Percentiles rank a stretch among this genome's conserved stretches.
Conservation (phyloP, 2,113 vertebrate species). For the Aegypius monachus region DNA sequence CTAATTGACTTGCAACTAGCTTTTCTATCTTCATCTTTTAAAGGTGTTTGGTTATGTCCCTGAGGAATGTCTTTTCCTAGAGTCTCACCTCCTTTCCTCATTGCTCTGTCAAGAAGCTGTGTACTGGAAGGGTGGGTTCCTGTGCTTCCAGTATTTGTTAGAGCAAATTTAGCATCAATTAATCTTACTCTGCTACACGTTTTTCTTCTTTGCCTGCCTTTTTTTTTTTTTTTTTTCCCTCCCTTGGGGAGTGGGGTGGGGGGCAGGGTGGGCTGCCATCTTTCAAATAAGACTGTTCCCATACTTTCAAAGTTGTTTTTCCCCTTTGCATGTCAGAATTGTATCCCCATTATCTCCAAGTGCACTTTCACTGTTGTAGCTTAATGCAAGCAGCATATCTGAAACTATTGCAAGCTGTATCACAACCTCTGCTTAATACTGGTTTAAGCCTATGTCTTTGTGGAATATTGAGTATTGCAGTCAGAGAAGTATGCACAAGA, state of each 20-base stretch:
- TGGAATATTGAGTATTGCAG: background rate
- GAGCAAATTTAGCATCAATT: background rate
- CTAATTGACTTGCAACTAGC: background rate
- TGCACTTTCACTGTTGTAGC: background rate
- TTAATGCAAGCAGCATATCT: background rate
- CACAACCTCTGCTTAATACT: background rate
- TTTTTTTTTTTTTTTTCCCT: too few species aligned
- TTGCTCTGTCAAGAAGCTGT: background rate
- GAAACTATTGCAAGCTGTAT: background rate
- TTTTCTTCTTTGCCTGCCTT: too few species aligned
- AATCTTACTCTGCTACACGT: background rate
- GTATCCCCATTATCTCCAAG: background rate
- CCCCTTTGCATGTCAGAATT: background rate
- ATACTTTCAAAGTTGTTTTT: background rate
- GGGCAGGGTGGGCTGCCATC: background rate
- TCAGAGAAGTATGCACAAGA: background rate
- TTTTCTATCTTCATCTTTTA: background rate
- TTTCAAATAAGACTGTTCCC: background rate
- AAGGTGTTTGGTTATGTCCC: background rate
- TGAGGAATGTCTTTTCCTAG: background rate
- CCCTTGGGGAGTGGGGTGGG: accelerated
- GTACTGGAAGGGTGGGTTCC: background rate
- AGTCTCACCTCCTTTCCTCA: background rate
- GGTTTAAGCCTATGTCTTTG: background rate
- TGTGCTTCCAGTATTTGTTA: background rate